phyloP scores from a whole-genome alignment of 2,113 vertebrate genomes.

The Nothoprocta perdicaria region DNA sequence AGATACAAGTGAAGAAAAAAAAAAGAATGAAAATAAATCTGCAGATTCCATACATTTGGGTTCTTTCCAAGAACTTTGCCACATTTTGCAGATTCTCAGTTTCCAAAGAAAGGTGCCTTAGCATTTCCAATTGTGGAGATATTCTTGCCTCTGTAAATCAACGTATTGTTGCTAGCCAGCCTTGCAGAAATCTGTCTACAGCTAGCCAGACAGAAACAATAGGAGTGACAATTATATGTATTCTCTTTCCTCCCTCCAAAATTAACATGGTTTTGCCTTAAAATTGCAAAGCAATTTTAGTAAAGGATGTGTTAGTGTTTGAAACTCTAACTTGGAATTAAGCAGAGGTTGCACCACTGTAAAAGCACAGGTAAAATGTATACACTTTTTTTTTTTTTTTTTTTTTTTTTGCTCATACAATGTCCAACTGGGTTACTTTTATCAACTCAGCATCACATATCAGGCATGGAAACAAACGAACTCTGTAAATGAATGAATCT shows the following conservation, averaged over 20 bases:
- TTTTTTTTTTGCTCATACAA: background rate
- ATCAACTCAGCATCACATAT: background rate
- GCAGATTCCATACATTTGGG: slow-evolving; percentile 59
- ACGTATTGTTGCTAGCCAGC: slow-evolving; percentile 57
- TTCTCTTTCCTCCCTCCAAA: slow-evolving; percentile 14
- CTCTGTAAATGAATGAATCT: slow-evolving; percentile 8
- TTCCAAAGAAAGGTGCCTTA: slow-evolving; percentile 43
- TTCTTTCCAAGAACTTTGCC: slow-evolving; percentile 71
- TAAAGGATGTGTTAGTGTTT: background rate
- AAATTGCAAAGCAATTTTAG: background rate
- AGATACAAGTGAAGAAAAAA: background rate
- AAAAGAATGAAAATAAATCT: background rate
- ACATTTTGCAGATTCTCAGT: slow-evolving; percentile 50
- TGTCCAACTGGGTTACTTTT: slow-evolving; percentile 7
- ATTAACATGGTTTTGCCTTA: slow-evolving; percentile 6
- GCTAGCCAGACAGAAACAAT: slow-evolving; percentile 63
- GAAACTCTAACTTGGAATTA: background rate
- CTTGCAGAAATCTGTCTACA: slow-evolving; percentile 67
- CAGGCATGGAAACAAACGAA: background rate
- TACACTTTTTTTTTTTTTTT: background rate
- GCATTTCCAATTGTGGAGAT: slow-evolving; percentile 33
- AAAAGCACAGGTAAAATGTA: background rate
- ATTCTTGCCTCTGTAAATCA: slow-evolving; percentile 72
- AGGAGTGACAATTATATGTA: slow-evolving; percentile 6
- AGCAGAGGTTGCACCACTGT: background rate